Conservation (phyloP, 2,797 vertebrate species). For the Urophycis tenuis region DNA sequence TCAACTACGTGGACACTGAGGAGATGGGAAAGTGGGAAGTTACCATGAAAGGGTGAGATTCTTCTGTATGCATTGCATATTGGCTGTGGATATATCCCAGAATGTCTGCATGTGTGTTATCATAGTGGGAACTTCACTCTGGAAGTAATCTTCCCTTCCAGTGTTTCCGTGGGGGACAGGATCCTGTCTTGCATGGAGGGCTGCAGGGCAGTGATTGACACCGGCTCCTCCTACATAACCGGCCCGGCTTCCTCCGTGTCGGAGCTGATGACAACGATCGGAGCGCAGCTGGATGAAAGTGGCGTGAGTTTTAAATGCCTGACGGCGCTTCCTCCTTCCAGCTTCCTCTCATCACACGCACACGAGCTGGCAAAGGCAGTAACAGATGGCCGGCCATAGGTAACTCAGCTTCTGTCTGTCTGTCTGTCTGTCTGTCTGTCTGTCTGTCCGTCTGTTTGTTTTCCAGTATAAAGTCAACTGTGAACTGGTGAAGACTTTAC, state of each 20-base stretch:
- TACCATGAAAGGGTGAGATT: slow-evolving; percentile 81
- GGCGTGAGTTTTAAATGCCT: slow-evolving; percentile 64
- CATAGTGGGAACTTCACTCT: neutral
- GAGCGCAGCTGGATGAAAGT: slow-evolving; percentile 76
- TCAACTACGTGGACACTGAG: slow-evolving; percentile 81
- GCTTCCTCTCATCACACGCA: neutral
- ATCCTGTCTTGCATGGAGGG: slow-evolving; percentile 81
- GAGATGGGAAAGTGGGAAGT: slow-evolving; percentile 88
- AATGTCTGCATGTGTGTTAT: neutral
- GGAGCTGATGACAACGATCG: slow-evolving; percentile 80
- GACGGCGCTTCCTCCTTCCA: neutral
- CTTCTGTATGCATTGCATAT: neutral
- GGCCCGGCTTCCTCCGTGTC: slow-evolving; percentile 83
- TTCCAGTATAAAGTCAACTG: slow-evolving; percentile 84
- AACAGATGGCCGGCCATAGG: neutral
- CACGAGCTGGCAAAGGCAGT: neutral
- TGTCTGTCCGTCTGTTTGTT: too few relatives aligned
- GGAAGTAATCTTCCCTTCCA: slow-evolving; percentile 39
- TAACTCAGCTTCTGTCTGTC: slow-evolving; percentile 5
- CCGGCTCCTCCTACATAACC: slow-evolving; percentile 88
- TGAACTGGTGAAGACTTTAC: slow-evolving; percentile 76
- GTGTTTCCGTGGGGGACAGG: slow-evolving; percentile 80
- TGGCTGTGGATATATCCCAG: too few relatives aligned
- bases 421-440: too few relatives aligned
- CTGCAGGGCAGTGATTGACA: slow-evolving; percentile 85